Evolutionary conservation across 2,888 invertebrate genomes (phyloP), one percentile per base, ranked within the genome.

Genomic region (Crossocerus cetratus): DNA sequence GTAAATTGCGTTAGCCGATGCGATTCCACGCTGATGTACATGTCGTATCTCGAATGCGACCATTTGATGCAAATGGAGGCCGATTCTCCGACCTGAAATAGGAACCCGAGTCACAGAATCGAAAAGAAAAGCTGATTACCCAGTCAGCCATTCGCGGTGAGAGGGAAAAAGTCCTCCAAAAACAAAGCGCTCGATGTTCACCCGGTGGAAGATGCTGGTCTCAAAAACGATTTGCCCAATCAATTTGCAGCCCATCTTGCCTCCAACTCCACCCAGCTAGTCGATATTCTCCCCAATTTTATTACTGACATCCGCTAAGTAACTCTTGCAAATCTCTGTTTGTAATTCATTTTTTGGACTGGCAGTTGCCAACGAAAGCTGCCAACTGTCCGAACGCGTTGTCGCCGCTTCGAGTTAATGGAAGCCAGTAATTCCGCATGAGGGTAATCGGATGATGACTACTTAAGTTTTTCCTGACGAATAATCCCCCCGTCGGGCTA

Each of bases 1-100:
- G 63, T 74, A 76, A 80, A 80, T 84, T 77, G 76, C 74, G 61
- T 77, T 65, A 74, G 65, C 49, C 65, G 63, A 63, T 45, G 21
- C 63, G 68, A 68, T 72, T 54, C 45, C 62, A 54, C 42, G 53
- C 20, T 43, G 18, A 58, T 53, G 54, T 74, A 65, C 58, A 59
- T 58, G 68, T 22, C 58, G 22, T 53, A 56, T 14, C 65, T 14
- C 43, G 53, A 71, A 70, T 66, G 63, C 67, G 57, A 49, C 45
- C 18, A 67, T 69, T 72, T 45, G 69, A 22, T 72, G 58, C 65
- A 62, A 80, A 79, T 68, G 61, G 64, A 62, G 45, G 61, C 55
- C 61, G 69, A 72, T 79, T 79, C 60, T 55, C 54, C 44, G 21
- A 32, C 32, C 32, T 60, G 77, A 74, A 74, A 80, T 70, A 62